Evolutionary conservation across 2,113 vertebrate species (phyloP), one percentile per base, ranked within the genome.

Genomic region (Saimiri boliviensis): DNA sequence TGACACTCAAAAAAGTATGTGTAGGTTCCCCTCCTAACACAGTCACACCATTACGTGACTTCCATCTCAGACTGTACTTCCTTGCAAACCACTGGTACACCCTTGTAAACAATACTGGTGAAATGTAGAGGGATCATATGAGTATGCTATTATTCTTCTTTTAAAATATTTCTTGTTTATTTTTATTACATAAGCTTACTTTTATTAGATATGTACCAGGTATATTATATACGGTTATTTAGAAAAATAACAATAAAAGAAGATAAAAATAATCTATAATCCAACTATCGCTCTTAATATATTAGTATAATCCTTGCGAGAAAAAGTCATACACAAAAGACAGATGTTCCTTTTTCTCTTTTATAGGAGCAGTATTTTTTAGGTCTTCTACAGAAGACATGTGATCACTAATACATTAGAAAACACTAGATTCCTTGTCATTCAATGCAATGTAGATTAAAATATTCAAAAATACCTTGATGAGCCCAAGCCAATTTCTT

Each of bases 401-500:
- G 0, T 80, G 35, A 86, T 49, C 54, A 84, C 66, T 83, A 91
- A 91, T 21, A 94, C 0, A 82, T 12, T 47, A 94, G 45, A 89
- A 95, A 91, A 95, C 60, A 96, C 6, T 14, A 54, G 27, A 32
- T 68, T 88, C 66, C 52, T 85, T 83, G 60, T 49, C 92, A 90
- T 79, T 96, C 66, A 96, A 85, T 86, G 95, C 71, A 91, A 90
- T 47, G 94, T 58, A 42, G 10, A 81, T 45, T 70, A 91, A 97
- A 95, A 85, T 58, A 30, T 85, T 89, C 60, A 93, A 86, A 93
- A 94, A 87, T 98, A 99, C 99, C 99, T 99, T 99, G 99, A 83
- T 99, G 99, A 21, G 99, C 99, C 99, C 99, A 99, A 0, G 99
- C 99, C 0, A 99, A 99, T 66, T 99, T 99, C 98, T 99, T 99